Evolutionary conservation across 2,113 vertebrate genomes (phyloP), one percentile per base, ranked within the genome.

Genomic region (Sinocyclocheilus anshuiensis): DNA sequence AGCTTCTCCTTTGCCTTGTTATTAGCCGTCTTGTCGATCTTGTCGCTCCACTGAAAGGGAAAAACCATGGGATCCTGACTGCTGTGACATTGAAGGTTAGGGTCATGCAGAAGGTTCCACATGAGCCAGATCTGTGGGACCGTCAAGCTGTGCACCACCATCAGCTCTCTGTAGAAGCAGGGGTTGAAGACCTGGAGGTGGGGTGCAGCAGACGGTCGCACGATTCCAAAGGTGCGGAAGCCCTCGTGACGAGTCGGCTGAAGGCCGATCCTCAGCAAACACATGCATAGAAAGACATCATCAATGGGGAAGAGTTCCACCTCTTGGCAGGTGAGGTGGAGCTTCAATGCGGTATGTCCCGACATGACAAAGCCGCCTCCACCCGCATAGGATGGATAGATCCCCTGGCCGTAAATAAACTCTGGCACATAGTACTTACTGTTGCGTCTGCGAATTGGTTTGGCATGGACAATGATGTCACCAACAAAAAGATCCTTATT

Each of bases 261-360:
- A 85, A 99, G 94, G 18, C 93, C 94, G 4, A 99, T 95, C 36
- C 97, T 94, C 92, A 97, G 97, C 63, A 99, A 93, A 90, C 98
- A 99, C 97, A 99, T 99, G 39, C 98, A 97, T 91, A 99, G 87
- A 86, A 99, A 99, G 86, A 99, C 98, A 0, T 99, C 97, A 0
- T 99, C 98, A 0, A 99, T 99, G 33, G 98, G 98, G 88, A 99
- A 99, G 88, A 99, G 93, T 86, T 99, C 98, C 42, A 99, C 98
- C 89, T 98, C 95, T 5, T 93, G 92, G 88, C 98, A 99, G 63
- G 97, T 96, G 0, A 87, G 84, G 0, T 96, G 94, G 0, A 99
- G 94, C 24, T 94, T 97, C 74, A 86, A 94, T 7, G 98, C 95
- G 0, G 98, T 99, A 63, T 88, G 86, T 2, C 97, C 95, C 0